These are phyloP conservation scores for Solen grandis DNA, from an alignment of 1,140 invertebrate genomes.

Conservation along the genomic window DNA sequence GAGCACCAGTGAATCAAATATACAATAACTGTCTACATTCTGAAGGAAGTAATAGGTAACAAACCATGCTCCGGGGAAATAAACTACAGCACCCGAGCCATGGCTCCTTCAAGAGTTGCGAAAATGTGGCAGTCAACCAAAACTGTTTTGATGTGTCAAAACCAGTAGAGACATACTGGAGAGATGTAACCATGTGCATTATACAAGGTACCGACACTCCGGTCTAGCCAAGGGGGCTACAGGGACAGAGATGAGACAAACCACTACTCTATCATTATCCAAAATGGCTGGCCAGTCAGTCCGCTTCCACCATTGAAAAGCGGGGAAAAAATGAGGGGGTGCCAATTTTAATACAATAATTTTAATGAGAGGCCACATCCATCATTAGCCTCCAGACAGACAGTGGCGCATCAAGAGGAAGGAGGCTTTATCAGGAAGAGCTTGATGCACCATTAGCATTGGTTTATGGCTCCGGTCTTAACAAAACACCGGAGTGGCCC, in stretches of 20 bases:
- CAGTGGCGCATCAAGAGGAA: too few species aligned
- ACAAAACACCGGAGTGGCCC: too few species aligned
- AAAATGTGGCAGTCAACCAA: not conserved
- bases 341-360: too few species aligned
- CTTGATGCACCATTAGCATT: too few species aligned
- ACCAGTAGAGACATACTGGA: not conserved
- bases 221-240: not conserved
- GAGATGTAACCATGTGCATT: constrained; percentile 24
- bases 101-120: not conserved
- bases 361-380: too few species aligned
- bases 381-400: too few species aligned
- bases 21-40: constrained; percentile 50
- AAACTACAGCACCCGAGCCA: not conserved
- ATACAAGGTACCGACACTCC: not conserved
- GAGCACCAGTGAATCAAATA: constrained; percentile 49
- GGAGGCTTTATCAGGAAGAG: too few species aligned
- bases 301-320: too few species aligned
- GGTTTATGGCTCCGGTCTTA: too few species aligned
- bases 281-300: too few species aligned
- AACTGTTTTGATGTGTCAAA: not conserved
- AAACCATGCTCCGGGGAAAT: constrained; percentile 47
- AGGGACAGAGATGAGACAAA: not conserved
- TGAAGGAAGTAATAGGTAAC: constrained; percentile 47
- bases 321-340: too few species aligned
- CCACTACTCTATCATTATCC: not conserved